These are phyloP conservation scores for Lampropteryx suffumata DNA, from an alignment of 2,888 invertebrate species.

Conservation along the genomic window DNA sequence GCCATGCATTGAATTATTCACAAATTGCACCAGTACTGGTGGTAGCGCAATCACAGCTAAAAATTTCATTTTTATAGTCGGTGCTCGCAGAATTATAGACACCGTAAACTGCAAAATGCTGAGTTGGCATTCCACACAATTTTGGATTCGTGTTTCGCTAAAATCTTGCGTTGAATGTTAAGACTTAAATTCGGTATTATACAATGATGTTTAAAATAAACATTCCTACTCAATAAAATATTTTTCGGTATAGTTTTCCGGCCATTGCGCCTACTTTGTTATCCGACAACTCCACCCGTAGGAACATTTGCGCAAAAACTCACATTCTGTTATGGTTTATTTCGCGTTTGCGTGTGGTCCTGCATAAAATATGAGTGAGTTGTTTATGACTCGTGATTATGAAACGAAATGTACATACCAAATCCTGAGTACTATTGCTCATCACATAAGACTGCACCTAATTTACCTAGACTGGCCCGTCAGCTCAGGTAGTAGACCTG, in stretches of 20 bases:
- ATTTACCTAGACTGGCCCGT: no score
- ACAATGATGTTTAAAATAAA: no score
- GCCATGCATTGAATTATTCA: constrained; percentile 64
- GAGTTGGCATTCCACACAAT: neutral
- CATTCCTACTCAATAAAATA: no score
- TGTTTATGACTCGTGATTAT: constrained; percentile 18
- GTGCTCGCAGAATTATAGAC: constrained; percentile 58
- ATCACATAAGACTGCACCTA: no score
- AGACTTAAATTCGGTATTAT: no score
- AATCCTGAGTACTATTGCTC: constrained; percentile 8
- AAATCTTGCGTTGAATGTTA: neutral
- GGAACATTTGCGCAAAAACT: constrained; percentile 39
- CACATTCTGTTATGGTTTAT: constrained; percentile 28
- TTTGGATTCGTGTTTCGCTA: neutral
- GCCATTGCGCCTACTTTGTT: neutral
- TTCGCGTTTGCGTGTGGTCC: constrained; percentile 40
- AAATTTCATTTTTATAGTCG: constrained; percentile 69
- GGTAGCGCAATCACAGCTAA: constrained; percentile 58
- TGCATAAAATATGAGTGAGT: constrained; percentile 36
- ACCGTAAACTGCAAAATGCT: constrained; percentile 52
- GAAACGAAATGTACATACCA: constrained; percentile 8
- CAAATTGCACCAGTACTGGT: constrained; percentile 43
- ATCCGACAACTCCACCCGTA: neutral
- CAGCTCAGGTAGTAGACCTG: no score
- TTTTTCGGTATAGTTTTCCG: neutral